Percentiles rank a stretch among this genome's conserved stretches.
phyloP scores from a whole-genome alignment of 2,797 vertebrate genomes.

The Carapus acus region DNA sequence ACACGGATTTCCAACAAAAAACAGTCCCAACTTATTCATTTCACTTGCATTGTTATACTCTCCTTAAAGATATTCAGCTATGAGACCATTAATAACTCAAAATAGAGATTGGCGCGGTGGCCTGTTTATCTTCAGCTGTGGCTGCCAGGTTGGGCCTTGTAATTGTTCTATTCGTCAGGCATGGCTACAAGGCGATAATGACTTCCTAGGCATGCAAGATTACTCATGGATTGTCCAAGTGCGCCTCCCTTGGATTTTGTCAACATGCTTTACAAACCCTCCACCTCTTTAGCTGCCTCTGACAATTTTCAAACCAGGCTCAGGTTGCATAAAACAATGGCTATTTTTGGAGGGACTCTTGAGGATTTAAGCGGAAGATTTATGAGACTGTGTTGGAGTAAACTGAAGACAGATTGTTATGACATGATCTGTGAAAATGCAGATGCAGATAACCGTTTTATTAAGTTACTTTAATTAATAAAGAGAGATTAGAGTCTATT shows the following conservation, averaged over 20 bases:
- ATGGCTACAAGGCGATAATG: conserved; percentile 25
- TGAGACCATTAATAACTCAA: too few species aligned
- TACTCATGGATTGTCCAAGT: conserved; percentile 10
- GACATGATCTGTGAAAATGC: background rate
- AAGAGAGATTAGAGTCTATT: too few species aligned
- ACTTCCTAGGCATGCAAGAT: conserved; percentile 26
- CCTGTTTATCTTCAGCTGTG: background rate
- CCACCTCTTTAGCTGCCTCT: conserved; percentile 16
- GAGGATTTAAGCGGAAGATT: conserved; percentile 13
- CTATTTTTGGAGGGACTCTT: conserved; percentile 19
- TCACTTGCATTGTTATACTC: too few species aligned
- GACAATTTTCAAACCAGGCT: conserved; percentile 1
- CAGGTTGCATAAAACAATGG: conserved; percentile 18
- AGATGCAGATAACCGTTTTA: too few species aligned
- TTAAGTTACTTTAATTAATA: too few species aligned
- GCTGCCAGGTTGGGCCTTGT: background rate
- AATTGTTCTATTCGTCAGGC: conserved; percentile 15
- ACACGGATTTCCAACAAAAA: too few species aligned
- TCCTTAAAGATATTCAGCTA: too few species aligned
- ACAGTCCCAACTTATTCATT: too few species aligned
- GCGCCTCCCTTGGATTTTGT: conserved; percentile 29
- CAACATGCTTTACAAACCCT: conserved; percentile 35
- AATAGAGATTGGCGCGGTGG: too few species aligned
- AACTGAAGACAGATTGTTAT: conserved; percentile 5
- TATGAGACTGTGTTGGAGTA: conserved; percentile 1